Conservation (phyloP, 2,113 vertebrate species). For the Gobio gobio region DNA sequence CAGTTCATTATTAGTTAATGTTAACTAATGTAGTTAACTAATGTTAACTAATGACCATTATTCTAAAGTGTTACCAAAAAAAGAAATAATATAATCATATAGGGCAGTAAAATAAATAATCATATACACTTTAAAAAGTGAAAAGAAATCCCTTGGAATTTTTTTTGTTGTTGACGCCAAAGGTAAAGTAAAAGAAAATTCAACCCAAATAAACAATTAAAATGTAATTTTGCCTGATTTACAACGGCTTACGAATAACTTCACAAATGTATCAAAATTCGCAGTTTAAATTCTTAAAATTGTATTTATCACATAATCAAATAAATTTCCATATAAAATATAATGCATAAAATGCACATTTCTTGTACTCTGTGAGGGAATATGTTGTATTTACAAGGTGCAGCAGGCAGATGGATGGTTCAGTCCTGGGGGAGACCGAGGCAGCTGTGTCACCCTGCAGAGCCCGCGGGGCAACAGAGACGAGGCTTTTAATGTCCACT, state of each 20-base stretch:
- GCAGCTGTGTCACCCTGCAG: constrained; percentile 71
- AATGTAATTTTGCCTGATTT: neutral
- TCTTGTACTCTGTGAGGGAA: neutral
- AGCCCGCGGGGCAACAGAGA: constrained; percentile 72
- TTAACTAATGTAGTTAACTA: too few relatives aligned
- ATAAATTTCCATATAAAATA: neutral
- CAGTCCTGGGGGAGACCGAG: constrained; percentile 66
- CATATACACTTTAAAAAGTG: neutral
- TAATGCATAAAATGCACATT: neutral
- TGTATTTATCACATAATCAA: neutral
- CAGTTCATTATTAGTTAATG: too few relatives aligned
- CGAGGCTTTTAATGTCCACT: constrained; percentile 73
- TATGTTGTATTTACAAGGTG: constrained; percentile 19
- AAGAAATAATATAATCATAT: neutral
- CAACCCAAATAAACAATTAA: neutral
- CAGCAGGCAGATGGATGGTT: constrained; percentile 22
- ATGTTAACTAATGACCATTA: too few relatives aligned
- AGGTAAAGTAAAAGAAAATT: neutral
- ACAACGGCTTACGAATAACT: neutral
- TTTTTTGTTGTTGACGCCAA: neutral
- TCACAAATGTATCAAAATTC: neutral
- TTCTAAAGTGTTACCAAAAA: too few relatives aligned
- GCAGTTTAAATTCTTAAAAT: neutral
- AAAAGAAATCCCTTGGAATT: neutral
- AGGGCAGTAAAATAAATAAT: neutral